Evolutionary conservation across 1,140 invertebrate genomes (phyloP).

Genomic region (Aphaenogaster floridana): DNA sequence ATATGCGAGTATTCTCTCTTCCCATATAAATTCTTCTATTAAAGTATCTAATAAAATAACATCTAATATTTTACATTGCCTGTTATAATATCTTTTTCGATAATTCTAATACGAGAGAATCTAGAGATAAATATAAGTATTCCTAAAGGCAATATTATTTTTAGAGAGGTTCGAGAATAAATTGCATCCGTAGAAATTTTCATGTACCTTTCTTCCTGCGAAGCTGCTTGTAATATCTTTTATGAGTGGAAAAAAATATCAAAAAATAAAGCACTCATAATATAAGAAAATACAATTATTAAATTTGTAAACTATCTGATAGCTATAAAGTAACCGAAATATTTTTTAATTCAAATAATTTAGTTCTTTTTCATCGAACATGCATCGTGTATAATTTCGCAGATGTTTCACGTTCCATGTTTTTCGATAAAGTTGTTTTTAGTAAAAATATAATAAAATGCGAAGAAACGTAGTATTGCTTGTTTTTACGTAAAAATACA

Average conservation of each 20-base stretch:
- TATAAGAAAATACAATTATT: neutral
- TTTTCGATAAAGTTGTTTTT: neutral
- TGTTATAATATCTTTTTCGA: neutral
- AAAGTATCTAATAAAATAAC: neutral
- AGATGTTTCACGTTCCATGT: neutral
- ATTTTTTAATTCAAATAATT: neutral
- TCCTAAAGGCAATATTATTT: neutral
- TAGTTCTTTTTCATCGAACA: neutral
- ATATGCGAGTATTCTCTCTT: neutral
- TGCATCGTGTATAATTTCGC: neutral
- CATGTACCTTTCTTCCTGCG: neutral
- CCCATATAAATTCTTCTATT: neutral
- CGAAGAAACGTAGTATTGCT: neutral
- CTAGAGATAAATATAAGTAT: neutral
- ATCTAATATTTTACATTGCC: neutral
- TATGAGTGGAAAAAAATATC: neutral
- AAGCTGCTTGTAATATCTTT: neutral
- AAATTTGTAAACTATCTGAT: neutral
- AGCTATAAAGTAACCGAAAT: neutral
- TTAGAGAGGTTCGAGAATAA: neutral
- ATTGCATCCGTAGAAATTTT: neutral
- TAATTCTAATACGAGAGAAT: neutral
- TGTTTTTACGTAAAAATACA: conserved; percentile 6
- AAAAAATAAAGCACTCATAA: neutral
- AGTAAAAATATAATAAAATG: neutral